Evolutionary conservation across 2,113 vertebrate species (phyloP).

Genomic region (Myrmecobius fasciatus): DNA sequence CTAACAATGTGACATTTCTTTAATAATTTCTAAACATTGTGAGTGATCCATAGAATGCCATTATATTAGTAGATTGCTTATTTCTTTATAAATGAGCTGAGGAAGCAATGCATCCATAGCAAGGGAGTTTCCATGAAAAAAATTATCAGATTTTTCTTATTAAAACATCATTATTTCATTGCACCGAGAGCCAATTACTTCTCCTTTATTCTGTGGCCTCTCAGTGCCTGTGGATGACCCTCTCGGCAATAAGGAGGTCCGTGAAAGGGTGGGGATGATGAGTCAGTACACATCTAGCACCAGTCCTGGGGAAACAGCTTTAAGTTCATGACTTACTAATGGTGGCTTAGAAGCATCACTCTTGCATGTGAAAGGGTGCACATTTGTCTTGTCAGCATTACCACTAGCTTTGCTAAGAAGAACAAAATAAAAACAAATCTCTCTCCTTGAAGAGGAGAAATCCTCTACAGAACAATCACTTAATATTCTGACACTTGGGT

Average conservation of each 20-base stretch:
- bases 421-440: neutral
- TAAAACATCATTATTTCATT: neutral
- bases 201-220: neutral
- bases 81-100: neutral
- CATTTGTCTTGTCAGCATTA: slow-evolving; percentile 29
- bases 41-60: neutral
- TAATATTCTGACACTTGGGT: neutral
- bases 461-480: neutral
- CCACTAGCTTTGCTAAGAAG: neutral
- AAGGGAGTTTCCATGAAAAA: slow-evolving; percentile 37
- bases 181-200: neutral
- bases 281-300: neutral
- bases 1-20: neutral
- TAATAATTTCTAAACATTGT: neutral
- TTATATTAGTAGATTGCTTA: slow-evolving; percentile 12
- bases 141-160: neutral
- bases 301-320: neutral
- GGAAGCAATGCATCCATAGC: slow-evolving; percentile 14
- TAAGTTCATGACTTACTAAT: slow-evolving; percentile 10
- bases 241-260: neutral
- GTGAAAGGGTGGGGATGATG: neutral
- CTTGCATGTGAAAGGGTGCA: neutral
- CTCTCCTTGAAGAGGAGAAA: neutral
- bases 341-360: neutral
- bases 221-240: neutral